A percentile compares a stretch with the other conserved stretches of the same genome.
Evolutionary conservation across 2,113 vertebrate species (phyloP).

Genomic region (Hiodon alosoides): DNA sequence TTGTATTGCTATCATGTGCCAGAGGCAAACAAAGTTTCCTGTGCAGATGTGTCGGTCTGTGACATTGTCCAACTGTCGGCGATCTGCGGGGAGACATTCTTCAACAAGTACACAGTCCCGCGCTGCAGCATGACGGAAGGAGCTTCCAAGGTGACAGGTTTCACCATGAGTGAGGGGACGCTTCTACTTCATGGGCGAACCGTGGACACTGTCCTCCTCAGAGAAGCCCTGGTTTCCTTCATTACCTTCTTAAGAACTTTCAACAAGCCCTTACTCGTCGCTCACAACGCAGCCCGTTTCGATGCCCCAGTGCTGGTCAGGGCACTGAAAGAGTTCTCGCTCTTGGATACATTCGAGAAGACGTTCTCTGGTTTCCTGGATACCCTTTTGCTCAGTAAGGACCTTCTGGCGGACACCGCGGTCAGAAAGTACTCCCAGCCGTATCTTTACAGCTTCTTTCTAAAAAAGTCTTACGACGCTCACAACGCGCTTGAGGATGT

Average conservation of each 20-base stretch:
- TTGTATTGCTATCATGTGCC: neutral
- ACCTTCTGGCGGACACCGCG: slow-evolving; percentile 41
- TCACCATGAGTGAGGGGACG: slow-evolving; percentile 42
- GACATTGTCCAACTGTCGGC: slow-evolving; percentile 65
- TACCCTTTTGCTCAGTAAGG: slow-evolving; percentile 51
- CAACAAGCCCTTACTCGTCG: slow-evolving; percentile 41
- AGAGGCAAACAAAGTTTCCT: neutral
- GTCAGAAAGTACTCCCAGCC: slow-evolving; percentile 54
- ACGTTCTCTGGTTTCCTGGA: slow-evolving; percentile 51
- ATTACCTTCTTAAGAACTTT: slow-evolving; percentile 56
- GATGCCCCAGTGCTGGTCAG: slow-evolving; percentile 50
- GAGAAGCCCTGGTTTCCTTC: slow-evolving; percentile 55
- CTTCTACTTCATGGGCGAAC: slow-evolving; percentile 48
- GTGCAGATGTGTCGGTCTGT: slow-evolving; percentile 34
- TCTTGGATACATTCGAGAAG: slow-evolving; percentile 42
- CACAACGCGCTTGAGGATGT: slow-evolving; percentile 60
- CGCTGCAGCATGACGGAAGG: slow-evolving; percentile 41
- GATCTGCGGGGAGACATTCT: slow-evolving; percentile 47
- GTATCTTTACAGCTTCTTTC: slow-evolving; percentile 48
- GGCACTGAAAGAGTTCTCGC: slow-evolving; percentile 44
- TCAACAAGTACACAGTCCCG: slow-evolving; percentile 59
- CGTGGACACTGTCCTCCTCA: slow-evolving; percentile 49
- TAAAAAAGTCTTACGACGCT: slow-evolving; percentile 52
- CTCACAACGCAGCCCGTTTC: slow-evolving; percentile 60
- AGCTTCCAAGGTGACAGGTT: slow-evolving; percentile 54